Base-by-base conservation (phyloP, 2,113 vertebrate species). In the Hylia prasina region DNA sequence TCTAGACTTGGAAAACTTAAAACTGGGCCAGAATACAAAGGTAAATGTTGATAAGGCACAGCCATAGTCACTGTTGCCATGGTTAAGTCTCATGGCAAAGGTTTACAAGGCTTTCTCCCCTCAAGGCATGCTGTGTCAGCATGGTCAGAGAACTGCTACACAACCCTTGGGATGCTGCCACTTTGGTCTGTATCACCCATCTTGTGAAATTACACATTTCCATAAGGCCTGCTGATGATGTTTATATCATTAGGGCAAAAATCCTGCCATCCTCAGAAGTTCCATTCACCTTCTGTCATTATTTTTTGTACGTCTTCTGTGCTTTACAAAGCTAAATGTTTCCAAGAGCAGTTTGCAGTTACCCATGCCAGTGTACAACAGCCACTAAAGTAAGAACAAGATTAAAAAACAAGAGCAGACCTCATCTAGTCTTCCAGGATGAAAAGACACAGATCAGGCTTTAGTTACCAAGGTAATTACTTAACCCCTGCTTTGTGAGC, bases 301-400 rank as follows among this genome's bases (percentile, higher is more conserved):
- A 47, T 88, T 91, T 83, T 82, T 30, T 80, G 23, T 75, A n/a
- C 28, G 47, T 53, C 22, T 61, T 73, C 71, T 63, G 37, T 61
- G 44, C 42, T 56, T 47, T 60, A 48, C 2, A 7, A 58, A 82
- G 54, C 5, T 33, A 65, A 80, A 51, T 45, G 13, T 47, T 68
- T 93, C 28, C 53, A 39, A 35, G 27, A 54, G 14, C 60, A 61
- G 13, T 71, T 75, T 57, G 39, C 56, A 79, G 30, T 58, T 56
- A 51, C 21, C 53, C 0, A 0, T 73, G 51, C 15, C 35, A 68
- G 19, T 1, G 0, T 75, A 44, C 39, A 40, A 31, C n/a, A 78
- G 7, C 9, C 54, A 81, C 35, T 31, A 31, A 50, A 37, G 8
- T 13, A 79, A 76, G 24, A 22, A 70, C 12, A 27, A 22, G 45